Conservation (phyloP, 2,888 invertebrate species). For the Brachyptera risi region DNA sequence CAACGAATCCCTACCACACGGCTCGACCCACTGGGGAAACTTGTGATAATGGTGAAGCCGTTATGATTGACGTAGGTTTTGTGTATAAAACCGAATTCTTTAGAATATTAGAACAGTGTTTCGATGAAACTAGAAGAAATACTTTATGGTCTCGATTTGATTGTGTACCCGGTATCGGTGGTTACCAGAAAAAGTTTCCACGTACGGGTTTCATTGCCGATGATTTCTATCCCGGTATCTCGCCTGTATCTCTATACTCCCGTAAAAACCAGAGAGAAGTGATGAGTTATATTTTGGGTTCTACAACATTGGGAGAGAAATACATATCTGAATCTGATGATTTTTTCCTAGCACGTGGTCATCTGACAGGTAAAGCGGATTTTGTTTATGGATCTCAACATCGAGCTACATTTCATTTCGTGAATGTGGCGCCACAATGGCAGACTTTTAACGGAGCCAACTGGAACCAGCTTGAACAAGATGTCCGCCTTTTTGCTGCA, state of each 20-base stretch:
- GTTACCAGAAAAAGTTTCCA: conserved; percentile 49
- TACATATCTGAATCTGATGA: conserved; percentile 2
- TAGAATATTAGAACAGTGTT: conserved; percentile 52
- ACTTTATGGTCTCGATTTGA: conserved; percentile 53
- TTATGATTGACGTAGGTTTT: conserved; percentile 53
- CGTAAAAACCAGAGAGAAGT: conserved; percentile 18
- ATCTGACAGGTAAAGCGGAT: conserved; percentile 59
- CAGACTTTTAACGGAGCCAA: conserved; percentile 57
- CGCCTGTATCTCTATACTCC: conserved; percentile 41
- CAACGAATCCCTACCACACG: conserved; percentile 43
- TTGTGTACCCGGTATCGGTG: conserved; percentile 47
- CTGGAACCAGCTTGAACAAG: conserved; percentile 53
- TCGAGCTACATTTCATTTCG: conserved; percentile 56
- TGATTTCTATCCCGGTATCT: conserved; percentile 47
- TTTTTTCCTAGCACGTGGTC: conserved; percentile 54
- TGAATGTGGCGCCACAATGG: conserved; percentile 66
- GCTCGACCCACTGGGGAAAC: conserved; percentile 43
- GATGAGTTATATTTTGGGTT: conserved; percentile 20
- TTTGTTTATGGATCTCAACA: conserved; percentile 58
- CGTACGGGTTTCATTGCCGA: conserved; percentile 51
- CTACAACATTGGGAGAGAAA: conserved; percentile 20
- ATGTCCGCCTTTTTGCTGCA: conserved; percentile 47
- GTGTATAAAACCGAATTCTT: conserved; percentile 47
- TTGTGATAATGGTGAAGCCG: conserved; percentile 48
- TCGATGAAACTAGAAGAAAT: conserved; percentile 49